Base-by-base conservation (phyloP, 2,113 vertebrate genomes). In the Synodontis membranacea region DNA sequence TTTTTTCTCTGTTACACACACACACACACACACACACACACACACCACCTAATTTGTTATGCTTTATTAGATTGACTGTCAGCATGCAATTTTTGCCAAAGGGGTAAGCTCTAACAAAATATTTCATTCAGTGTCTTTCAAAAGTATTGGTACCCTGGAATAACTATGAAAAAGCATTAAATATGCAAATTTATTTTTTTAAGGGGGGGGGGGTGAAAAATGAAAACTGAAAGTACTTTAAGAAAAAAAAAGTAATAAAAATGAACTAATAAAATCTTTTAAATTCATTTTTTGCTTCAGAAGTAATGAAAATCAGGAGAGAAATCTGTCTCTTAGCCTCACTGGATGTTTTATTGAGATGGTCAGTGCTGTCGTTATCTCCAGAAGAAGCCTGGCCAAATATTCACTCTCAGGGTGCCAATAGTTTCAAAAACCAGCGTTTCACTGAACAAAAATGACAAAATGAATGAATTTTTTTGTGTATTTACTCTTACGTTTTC, bases 11-110 rank as follows among this genome's bases (percentile, higher is more conserved):
- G 52, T 80, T 76, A 78, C 74, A 56, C 83, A 72, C 75, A 85
- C 79, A 83, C 86, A 78, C 82, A 28, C 66, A 79, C 76, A 82
- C 88, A 81, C 58, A 44, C 75, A 84, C 44, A 70, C 48, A 83
- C 58, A n/a, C 84, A 56, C 25, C 28, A 44, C 54, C 42, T 48
- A 62, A 78, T 78, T 78, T 85, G 46, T 39, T 64, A 54, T 85
- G 44, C 37, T 86, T 66, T 66, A 68, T 80, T 86, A 37, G 56
- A 34, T 10, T 86, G 58, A 39, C 58, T 80, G 75, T 80, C 46
- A 64, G 44, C 72, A 46, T 64, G 56, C 44, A 85, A 21, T 84
- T 84, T 80, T 84, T 76, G 28, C 25, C 39, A 31, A 21, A 34
- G 8, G 8, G n/a, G 19, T 54, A 17, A 79, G n/a, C 17, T 10